Evolutionary conservation across 1,140 invertebrate species (phyloP).

Genomic region (Rhyzopertha dominica): DNA sequence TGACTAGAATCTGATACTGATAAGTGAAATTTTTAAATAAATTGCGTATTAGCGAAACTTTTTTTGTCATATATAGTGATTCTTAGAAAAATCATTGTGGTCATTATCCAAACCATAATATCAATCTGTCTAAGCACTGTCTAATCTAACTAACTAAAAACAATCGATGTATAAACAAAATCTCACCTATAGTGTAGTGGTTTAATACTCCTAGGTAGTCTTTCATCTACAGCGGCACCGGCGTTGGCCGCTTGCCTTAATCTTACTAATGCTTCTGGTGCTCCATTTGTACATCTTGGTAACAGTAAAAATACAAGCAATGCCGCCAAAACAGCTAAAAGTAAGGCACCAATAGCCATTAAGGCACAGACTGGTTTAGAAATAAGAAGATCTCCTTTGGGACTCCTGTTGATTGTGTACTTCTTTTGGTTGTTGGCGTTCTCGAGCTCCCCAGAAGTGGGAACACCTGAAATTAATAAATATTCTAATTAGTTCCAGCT

Average conservation of each 20-base stretch:
- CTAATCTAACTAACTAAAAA: too few species aligned
- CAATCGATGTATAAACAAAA: too few species aligned
- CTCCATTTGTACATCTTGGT: conserved; percentile 25
- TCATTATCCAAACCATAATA: too few species aligned
- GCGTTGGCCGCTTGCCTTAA: not conserved
- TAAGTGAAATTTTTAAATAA: too few species aligned
- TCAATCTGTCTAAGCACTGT: too few species aligned
- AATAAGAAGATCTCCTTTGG: conserved; percentile 28
- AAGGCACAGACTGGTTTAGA: conserved; percentile 35
- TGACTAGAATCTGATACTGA: too few species aligned
- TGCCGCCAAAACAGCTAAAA: conserved; percentile 35
- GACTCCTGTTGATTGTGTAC: conserved; percentile 38
- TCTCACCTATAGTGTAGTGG: conserved; percentile 41
- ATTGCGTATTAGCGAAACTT: too few species aligned
- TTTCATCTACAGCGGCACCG: conserved; percentile 22
- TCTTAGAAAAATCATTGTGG: too few species aligned
- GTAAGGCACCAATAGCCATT: conserved; percentile 36
- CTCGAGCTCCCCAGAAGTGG: conserved; percentile 35
- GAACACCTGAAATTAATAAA: conserved; percentile 39
- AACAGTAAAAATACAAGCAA: conserved; percentile 38
- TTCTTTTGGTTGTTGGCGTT: conserved; percentile 39
- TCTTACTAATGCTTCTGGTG: conserved; percentile 17
- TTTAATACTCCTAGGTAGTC: conserved; percentile 33
- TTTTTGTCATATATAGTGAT: too few species aligned
- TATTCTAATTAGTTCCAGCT: too few species aligned